Percentiles rank a stretch among this genome's conserved stretches.
Conservation (phyloP, 2,888 invertebrate species). For the Tachina fera region DNA sequence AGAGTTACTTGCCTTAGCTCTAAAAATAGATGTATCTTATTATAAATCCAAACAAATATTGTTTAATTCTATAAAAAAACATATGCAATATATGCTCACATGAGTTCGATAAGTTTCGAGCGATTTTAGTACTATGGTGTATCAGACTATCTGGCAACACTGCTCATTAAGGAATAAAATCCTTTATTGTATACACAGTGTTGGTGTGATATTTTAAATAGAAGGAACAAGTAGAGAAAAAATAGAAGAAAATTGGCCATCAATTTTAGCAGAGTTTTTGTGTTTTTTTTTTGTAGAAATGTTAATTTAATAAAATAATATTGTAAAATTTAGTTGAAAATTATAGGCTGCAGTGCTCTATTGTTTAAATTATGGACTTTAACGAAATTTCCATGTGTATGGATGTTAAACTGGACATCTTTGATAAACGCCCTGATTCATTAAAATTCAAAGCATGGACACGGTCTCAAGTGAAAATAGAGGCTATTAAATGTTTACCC, state of each 20-base stretch:
- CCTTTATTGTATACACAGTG: constrained; percentile 65
- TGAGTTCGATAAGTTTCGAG: no score
- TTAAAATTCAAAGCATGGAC: constrained; percentile 81
- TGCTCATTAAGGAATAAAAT: constrained; percentile 40
- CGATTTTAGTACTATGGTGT: not conserved
- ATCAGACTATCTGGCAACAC: constrained; percentile 6
- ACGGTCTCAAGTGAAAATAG: constrained; percentile 82
- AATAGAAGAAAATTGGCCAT: constrained; percentile 25
- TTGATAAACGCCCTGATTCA: constrained; percentile 80
- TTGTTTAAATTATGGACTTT: constrained; percentile 77
- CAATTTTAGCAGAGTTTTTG: constrained; percentile 33
- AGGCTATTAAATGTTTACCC: constrained; percentile 83
- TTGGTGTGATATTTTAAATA: not conserved
- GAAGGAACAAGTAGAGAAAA: constrained; percentile 41
- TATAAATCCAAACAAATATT: no score
- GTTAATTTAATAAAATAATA: constrained; percentile 29
- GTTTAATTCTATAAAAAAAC: no score
- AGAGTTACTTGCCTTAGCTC: no score
- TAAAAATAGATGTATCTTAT: no score
- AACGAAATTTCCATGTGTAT: constrained; percentile 82
- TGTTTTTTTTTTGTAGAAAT: constrained; percentile 33
- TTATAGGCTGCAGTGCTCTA: not conserved
- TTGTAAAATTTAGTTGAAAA: constrained; percentile 9
- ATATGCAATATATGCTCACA: no score
- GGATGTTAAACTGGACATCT: constrained; percentile 82